phyloP scores from a whole-genome alignment of 2,888 invertebrate species.

The Erannis defoliaria region DNA sequence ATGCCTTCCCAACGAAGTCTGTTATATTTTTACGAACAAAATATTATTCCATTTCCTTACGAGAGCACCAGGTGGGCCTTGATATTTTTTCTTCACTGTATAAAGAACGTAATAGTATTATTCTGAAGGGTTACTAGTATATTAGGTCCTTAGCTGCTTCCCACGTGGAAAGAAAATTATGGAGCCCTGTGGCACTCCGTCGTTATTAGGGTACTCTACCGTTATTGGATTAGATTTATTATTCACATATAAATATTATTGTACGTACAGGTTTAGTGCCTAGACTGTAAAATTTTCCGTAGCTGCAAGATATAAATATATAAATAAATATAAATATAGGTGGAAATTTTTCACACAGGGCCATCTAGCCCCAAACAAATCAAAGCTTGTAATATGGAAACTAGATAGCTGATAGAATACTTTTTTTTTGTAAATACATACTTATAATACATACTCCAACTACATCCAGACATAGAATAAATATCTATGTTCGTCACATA shows the following conservation, averaged over 20 bases:
- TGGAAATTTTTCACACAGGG: too few relatives aligned
- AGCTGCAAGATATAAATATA: too few relatives aligned
- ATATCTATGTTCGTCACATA: too few relatives aligned
- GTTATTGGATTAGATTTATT: background rate
- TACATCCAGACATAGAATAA: too few relatives aligned
- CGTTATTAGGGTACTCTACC: background rate
- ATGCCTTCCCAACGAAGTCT: background rate
- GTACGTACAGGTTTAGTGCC: too few relatives aligned
- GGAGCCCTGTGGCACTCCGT: background rate
- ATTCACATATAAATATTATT: background rate
- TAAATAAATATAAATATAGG: too few relatives aligned
- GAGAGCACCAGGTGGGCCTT: constrained; percentile 17
- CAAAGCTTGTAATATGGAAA: too few relatives aligned
- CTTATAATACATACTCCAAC: too few relatives aligned
- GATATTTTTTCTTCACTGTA: constrained; percentile 4
- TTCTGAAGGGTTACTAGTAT: constrained; percentile 9
- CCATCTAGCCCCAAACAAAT: too few relatives aligned
- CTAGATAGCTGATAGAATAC: too few relatives aligned
- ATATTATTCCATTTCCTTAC: constrained; percentile 20
- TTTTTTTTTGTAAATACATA: too few relatives aligned
- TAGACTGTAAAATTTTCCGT: too few relatives aligned
- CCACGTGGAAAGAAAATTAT: background rate
- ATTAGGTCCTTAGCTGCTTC: background rate
- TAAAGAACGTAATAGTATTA: constrained; percentile 8
- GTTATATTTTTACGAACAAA: constrained; percentile 9